Conservation (phyloP, 2,113 vertebrate genomes). For the Plectropomus leopardus region DNA sequence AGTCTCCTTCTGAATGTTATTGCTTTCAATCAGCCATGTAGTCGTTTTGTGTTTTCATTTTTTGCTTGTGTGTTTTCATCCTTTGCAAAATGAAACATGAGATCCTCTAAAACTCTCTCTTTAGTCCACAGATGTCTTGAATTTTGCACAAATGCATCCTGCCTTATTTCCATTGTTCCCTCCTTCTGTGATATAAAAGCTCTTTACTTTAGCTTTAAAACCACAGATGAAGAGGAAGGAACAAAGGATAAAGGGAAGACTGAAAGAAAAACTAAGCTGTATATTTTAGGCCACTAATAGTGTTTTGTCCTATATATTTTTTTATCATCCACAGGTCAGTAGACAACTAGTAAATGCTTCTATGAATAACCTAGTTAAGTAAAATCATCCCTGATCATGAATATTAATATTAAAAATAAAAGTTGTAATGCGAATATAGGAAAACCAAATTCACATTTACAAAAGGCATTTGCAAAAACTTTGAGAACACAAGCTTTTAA, state of each 20-base stretch:
- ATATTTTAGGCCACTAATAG: slow-evolving; percentile 39
- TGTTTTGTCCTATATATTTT: slow-evolving; percentile 32
- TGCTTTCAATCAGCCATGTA: slow-evolving; percentile 63
- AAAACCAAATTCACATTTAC: slow-evolving; percentile 49
- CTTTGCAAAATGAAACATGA: slow-evolving; percentile 14
- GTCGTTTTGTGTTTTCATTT: background rate
- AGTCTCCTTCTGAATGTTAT: slow-evolving; percentile 51
- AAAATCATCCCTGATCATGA: slow-evolving; percentile 73
- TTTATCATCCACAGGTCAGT: slow-evolving; percentile 37
- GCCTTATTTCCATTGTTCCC: background rate
- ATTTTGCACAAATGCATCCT: slow-evolving; percentile 14
- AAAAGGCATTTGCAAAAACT: slow-evolving; percentile 66
- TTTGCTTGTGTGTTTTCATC: slow-evolving; percentile 12
- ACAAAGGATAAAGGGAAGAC: slow-evolving; percentile 4
- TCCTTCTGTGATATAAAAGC: slow-evolving; percentile 8
- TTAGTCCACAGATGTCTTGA: slow-evolving; percentile 14
- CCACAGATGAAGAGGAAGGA: slow-evolving; percentile 32
- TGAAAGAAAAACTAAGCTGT: slow-evolving; percentile 22
- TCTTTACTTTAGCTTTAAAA: slow-evolving; percentile 12
- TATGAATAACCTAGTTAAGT: slow-evolving; percentile 45
- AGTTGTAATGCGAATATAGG: slow-evolving; percentile 27
- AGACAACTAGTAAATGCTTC: slow-evolving; percentile 61
- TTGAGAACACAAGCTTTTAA: slow-evolving; percentile 46
- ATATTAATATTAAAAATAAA: slow-evolving; percentile 44
- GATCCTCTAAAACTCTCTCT: background rate